These are phyloP conservation scores for Coturnix japonica DNA, from an alignment of 2,113 vertebrate species.

Conservation along the genomic window DNA sequence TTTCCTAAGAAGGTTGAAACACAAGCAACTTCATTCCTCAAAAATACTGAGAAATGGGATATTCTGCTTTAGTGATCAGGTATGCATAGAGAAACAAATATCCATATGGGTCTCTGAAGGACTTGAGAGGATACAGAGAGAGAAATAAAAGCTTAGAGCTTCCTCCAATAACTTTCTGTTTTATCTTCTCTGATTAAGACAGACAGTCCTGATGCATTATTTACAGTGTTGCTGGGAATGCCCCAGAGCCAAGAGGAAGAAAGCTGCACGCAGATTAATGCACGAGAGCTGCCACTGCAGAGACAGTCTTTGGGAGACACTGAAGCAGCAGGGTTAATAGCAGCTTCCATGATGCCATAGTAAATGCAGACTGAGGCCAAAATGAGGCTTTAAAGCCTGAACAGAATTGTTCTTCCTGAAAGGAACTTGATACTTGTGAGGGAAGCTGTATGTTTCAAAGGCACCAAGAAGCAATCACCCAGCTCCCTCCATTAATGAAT, in stretches of 20 bases:
- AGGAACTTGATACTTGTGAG: fast-evolving
- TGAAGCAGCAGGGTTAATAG: fast-evolving
- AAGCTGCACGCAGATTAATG: neutral
- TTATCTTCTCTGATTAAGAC: neutral
- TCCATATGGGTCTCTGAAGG: neutral
- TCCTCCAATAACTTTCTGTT: neutral
- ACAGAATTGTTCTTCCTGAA: neutral
- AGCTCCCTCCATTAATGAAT: neutral
- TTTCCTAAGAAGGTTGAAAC: neutral
- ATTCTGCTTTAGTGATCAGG: neutral
- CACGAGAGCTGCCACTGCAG: neutral
- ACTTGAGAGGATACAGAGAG: neutral
- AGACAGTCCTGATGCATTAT: conserved; percentile 16
- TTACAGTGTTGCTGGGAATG: neutral
- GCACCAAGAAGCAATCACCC: neutral
- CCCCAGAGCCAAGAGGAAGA: neutral
- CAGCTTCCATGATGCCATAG: neutral
- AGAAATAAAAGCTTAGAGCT: neutral
- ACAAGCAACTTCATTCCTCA: neutral
- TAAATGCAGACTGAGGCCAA: neutral
- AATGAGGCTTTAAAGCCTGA: neutral
- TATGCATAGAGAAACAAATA: neutral
- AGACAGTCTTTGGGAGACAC: neutral
- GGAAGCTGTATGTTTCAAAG: neutral
- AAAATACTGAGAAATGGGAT: neutral